Percentiles rank a stretch among this genome's conserved stretches.
These are phyloP conservation scores for Lycaena phlaeas DNA, from an alignment of 2,888 invertebrate species.

Conservation along the genomic window DNA sequence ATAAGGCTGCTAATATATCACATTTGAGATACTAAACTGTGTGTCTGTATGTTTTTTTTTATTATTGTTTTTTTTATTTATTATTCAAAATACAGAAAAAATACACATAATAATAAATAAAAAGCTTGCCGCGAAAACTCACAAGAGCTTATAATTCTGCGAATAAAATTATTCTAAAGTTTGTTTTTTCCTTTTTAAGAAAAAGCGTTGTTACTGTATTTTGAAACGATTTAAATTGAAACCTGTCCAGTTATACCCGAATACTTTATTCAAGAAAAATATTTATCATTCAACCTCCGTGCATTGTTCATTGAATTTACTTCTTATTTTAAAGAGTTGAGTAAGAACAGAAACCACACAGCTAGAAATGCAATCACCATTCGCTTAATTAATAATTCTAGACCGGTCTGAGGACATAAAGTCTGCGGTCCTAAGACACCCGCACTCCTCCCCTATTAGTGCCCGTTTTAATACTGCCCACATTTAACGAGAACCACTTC, in stretches of 20 bases:
- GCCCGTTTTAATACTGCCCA: constrained; percentile 61
- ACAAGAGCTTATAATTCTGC: too few relatives aligned
- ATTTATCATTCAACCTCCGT: constrained; percentile 1
- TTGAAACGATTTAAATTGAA: neutral
- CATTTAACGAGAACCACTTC: constrained; percentile 49
- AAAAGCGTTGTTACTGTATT: too few relatives aligned
- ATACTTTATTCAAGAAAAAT: neutral
- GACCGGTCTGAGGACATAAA: constrained; percentile 61
- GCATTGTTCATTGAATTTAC: constrained; percentile 1
- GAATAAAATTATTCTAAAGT: too few relatives aligned
- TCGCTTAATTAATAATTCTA: constrained; percentile 69
- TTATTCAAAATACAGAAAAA: too few relatives aligned
- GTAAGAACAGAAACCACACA: constrained; percentile 35
- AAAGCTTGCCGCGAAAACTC: too few relatives aligned
- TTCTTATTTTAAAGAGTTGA: constrained; percentile 4
- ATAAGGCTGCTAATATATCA: too few relatives aligned
- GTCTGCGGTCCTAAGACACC: constrained; percentile 46
- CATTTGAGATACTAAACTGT: too few relatives aligned
- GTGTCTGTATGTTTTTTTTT: too few relatives aligned
- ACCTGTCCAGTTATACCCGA: neutral
- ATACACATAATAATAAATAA: too few relatives aligned
- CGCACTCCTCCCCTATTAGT: constrained; percentile 44
- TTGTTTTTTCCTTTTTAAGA: too few relatives aligned
- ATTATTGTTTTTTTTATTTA: too few relatives aligned
- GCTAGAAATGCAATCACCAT: constrained; percentile 61